Evolutionary conservation across 1,140 invertebrate genomes (phyloP), one percentile per base, ranked within the genome.

Genomic region (Drosophila tsacasi): DNA sequence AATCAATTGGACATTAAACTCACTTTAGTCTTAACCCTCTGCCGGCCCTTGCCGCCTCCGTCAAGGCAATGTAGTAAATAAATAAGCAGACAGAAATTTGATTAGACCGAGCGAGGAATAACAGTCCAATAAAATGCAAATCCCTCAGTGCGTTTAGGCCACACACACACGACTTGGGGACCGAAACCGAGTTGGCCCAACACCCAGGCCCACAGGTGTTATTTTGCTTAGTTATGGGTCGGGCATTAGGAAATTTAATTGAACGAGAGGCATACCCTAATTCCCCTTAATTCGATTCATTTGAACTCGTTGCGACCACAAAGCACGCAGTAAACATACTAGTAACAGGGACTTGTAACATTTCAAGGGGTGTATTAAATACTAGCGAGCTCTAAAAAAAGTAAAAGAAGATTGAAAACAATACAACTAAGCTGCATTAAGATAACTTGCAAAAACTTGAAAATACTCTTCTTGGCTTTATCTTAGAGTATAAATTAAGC

Each of bases 51-150:
- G 27, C 35, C n/a, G 0, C 10, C 15, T 3, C n/a, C 58, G 15
- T 17, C 7, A 23, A n/a, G 19, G 9, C 30, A 52, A 61, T 66
- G 57, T 40, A 79, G 71, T 82, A 72, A 85, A 82, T 85, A 87
- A 85, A 68, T 85, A 81, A 84, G 82, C 74, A 47, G 75, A 49
- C 65, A 65, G 62, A 79, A 82, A 79, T 83, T 86, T 82, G 75
- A 85, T 85, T 86, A 86, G 79, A 64, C 74, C 59, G 32, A 40
- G 50, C 50, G 60, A 54, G 27, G 6, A 35, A 12, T 10, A 32
- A 9, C 23, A 5, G 62, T 72, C 64, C 73, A 82, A 79, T 78
- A 76, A 81, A 77, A 77, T 78, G 79, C 68, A 82, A 85, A 82
- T 82, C 75, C 79, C 74, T 63, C 42, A 69, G 66, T 81, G 78